These are phyloP conservation scores for Epistrophe eligans DNA, from an alignment of 2,888 invertebrate genomes.

Conservation along the genomic window DNA sequence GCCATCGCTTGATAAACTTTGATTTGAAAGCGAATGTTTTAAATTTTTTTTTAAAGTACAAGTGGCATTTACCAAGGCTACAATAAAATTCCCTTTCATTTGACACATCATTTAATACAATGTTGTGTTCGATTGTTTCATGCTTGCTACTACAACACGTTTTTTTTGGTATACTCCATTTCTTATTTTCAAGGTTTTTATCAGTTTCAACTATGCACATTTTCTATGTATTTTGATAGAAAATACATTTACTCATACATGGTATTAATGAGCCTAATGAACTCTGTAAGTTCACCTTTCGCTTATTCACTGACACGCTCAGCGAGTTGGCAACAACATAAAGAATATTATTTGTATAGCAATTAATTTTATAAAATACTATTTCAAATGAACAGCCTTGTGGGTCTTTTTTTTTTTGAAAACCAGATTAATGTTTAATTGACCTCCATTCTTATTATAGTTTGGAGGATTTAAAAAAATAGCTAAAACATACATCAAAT, in stretches of 20 bases:
- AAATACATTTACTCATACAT: not conserved
- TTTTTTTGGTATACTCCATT: too few relatives aligned
- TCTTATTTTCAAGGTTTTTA: not conserved
- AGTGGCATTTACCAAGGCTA: too few relatives aligned
- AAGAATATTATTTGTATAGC: not conserved
- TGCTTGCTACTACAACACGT: too few relatives aligned
- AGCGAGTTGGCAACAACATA: not conserved
- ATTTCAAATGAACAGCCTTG: conserved; percentile 18
- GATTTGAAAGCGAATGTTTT: too few relatives aligned
- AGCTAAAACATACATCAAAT: not conserved
- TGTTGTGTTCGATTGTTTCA: too few relatives aligned
- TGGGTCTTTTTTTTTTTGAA: not conserved
- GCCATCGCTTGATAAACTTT: too few relatives aligned
- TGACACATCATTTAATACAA: too few relatives aligned
- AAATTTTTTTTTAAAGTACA: too few relatives aligned
- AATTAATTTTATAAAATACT: not conserved
- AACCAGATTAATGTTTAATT: not conserved
- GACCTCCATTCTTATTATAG: not conserved
- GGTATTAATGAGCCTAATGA: conserved; percentile 22
- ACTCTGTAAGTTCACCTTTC: conserved; percentile 3
- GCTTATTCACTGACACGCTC: not conserved
- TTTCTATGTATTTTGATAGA: not conserved
- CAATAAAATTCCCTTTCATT: too few relatives aligned
- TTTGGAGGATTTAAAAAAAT: not conserved
- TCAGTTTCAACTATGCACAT: not conserved